Evolutionary conservation across 2,113 vertebrate species (phyloP).

Genomic region (Pyxicephalus adspersus): DNA sequence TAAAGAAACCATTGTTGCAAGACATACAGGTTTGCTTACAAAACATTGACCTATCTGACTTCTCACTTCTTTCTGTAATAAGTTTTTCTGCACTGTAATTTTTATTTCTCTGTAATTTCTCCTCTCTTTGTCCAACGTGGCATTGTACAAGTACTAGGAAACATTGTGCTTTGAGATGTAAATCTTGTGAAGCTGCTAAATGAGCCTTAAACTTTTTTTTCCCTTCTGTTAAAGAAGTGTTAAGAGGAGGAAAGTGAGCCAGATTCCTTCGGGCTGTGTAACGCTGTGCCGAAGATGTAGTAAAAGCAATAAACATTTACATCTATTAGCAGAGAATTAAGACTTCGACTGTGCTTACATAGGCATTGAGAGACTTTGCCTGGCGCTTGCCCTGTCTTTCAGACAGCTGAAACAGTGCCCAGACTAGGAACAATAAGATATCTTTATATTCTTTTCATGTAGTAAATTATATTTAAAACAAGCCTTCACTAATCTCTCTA

Average conservation of each 20-base stretch:
- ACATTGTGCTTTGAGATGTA: slow-evolving; percentile 15
- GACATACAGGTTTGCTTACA: too few species aligned
- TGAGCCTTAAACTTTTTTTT: slow-evolving; percentile 16
- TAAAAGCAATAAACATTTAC: slow-evolving; percentile 23
- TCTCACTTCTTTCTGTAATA: too few species aligned
- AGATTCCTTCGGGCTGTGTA: neutral
- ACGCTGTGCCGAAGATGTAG: neutral
- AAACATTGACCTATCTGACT: too few species aligned
- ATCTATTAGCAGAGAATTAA: neutral
- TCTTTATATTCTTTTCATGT: too few species aligned
- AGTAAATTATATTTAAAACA: too few species aligned
- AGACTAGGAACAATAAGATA: too few species aligned
- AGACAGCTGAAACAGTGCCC: too few species aligned
- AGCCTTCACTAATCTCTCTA: too few species aligned
- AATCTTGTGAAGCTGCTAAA: slow-evolving; percentile 28
- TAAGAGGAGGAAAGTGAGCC: slow-evolving; percentile 9
- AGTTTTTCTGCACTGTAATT: neutral
- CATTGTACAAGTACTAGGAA: neutral
- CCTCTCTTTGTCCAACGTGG: neutral
- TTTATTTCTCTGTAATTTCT: neutral
- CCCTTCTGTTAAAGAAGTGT: slow-evolving; percentile 1
- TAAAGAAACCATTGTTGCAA: too few species aligned
- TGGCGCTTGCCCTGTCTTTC: too few species aligned
- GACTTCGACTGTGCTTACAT: too few species aligned
- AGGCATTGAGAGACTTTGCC: too few species aligned